Evolutionary conservation across 1,140 invertebrate genomes (phyloP), one percentile per base, ranked within the genome.

Genomic region (Apis laboriosa): DNA sequence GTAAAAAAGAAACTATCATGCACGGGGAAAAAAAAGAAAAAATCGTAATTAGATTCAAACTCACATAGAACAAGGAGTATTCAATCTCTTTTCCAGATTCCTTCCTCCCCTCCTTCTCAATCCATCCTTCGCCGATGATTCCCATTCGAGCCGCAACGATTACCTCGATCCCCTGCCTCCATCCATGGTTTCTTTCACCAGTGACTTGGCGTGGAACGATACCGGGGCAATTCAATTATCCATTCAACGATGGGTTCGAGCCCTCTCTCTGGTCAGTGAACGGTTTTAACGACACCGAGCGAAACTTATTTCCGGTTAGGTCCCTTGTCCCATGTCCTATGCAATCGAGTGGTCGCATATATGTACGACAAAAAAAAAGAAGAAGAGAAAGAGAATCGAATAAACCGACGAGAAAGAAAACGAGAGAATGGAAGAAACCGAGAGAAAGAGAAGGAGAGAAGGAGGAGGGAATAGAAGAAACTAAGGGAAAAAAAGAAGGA

Each of bases 201-300:
- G 53, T 13, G 34, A 55, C 8, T 60, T 12, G 55, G 9, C 66
- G 15, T 15, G 34, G 34, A 43, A 55, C 49, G 43, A 66, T 63
- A 55, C 60, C 21, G n/a, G 49, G 61, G 21, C 76, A 28, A 78
- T 78, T 78, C 67, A 78, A 78, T 78, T 78, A 60, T 71, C 66
- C 19, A 61, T 60, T 71, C 55, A 66, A 71, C 61, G 63, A 67
- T 67, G 17, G 75, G 51, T 67, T n/a, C 63, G n/a, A 34, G 34
- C 2, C 19, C 19, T 67, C 12, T 34, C 17, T 67, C 63, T 21
- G 13, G 71, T 24, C 34, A 3, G 51, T 24, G 49, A 19, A n/a
- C 24, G 51, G 11, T 24, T 13, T 66, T 68, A 53, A 77, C 19
- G 53, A 58, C 64, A 58, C 53, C 21, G 63, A 51, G 15, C 51